A percentile compares a stretch with the other conserved stretches of the same genome.
phyloP scores from a whole-genome alignment of 2,888 invertebrate species.

The Neocrepidodera transversa region DNA sequence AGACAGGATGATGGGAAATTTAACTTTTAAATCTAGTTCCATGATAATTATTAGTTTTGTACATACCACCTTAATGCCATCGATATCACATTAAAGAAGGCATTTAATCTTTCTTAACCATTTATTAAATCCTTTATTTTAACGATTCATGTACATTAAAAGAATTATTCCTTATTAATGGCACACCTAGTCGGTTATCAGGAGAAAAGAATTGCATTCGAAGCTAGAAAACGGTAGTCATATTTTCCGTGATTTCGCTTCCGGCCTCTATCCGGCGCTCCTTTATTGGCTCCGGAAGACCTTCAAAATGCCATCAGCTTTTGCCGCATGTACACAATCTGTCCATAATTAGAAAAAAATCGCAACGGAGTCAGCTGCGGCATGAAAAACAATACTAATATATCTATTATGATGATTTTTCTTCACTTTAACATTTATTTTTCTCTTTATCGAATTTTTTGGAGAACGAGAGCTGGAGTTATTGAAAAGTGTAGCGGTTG shows the following conservation, averaged over 20 bases:
- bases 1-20: no score
- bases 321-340: constrained; percentile 48
- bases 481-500: no score
- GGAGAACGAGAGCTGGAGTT: background rate
- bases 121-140: constrained; percentile 5
- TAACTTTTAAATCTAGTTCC: no score
- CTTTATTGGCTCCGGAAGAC: constrained; percentile 51
- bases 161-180: constrained; percentile 8
- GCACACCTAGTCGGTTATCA: constrained; percentile 11
- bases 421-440: constrained; percentile 14
- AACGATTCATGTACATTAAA: background rate
- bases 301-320: constrained; percentile 51
- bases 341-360: constrained; percentile 52
- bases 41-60: no score
- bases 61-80: no score
- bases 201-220: constrained; percentile 10
- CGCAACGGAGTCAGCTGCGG: constrained; percentile 39
- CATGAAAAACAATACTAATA: constrained; percentile 41
- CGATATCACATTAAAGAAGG: no score
- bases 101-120: background rate
- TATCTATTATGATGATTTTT: constrained; percentile 30
- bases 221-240: constrained; percentile 38
- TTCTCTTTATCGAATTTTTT: constrained; percentile 17
- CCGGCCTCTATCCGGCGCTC: constrained; percentile 41
- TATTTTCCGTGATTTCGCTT: constrained; percentile 43